Base-by-base conservation (phyloP, 2,113 vertebrate species). In the Paracanthobrama guichenoti region DNA sequence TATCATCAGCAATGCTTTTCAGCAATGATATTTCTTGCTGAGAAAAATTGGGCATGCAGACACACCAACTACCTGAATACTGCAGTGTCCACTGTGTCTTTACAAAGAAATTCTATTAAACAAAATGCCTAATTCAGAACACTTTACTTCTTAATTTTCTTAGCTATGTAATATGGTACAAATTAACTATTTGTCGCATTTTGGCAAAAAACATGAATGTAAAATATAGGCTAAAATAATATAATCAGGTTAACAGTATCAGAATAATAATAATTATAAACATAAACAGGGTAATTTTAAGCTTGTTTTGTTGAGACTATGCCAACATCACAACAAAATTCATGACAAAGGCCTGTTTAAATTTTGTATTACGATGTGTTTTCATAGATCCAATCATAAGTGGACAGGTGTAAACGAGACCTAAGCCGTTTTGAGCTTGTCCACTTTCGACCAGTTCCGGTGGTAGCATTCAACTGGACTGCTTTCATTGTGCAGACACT, bases 1-100 rank as follows among this genome's bases (percentile, higher is more conserved):
- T 28, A 39, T 66, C 44, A 74, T 77, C 84, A 74, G 53, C 57
- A 16, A 44, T 42, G 20, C 67, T 31, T n/a, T n/a, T n/a, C n/a
- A n/a, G n/a, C n/a, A n/a, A n/a, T n/a, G n/a, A n/a, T n/a, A n/a
- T n/a, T n/a, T n/a, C 42, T 73, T 73, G 22, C 12, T 18, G 62
- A 66, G 26, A 66, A 66, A 66, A 66, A 66, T 31, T 24, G 22
- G 2, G 12, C 39, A 39, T 39, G 39, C 42, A 73, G 69, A 7
- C 69, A 44, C 6, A 42, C 22, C 4, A 42, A n/a, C 9, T 13
- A 12, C 20, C 20, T 12, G 67, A 71, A 42, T 3, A 42, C 35
- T 10, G 26, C 13, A 66, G 62, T 35, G 28, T 71, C 39, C 67
- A 42, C 35, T 7, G 42, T 48, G 71, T 26, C 6, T 73, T 73